Base-by-base conservation (phyloP, 2,888 invertebrate genomes). In the Ephialtes manifestator region DNA sequence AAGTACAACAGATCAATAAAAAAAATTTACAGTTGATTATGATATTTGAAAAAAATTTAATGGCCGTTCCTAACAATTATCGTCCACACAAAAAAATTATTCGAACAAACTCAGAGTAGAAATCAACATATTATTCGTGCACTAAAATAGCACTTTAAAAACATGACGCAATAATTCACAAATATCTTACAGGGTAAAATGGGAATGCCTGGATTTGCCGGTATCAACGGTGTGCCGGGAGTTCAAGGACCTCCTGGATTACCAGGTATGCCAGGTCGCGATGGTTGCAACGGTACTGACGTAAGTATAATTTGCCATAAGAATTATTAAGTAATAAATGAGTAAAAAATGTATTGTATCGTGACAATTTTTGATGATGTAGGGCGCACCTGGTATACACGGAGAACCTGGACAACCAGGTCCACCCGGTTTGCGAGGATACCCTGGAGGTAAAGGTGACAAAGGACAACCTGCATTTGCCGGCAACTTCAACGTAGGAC, bases 261-360 rank as follows among this genome's bases (percentile, higher is more conserved):
- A 0, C 95, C 97, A n/a, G 99, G 99, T 89, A 95, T 96, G 60
- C 96, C 97, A 55, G 99, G 99, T 74, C 95, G 97, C 90, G 99
- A 99, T 93, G 99, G 99, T 11, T 99, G 99, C 93, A 99, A 99
- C 92, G 99, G 99, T 91, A 98, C 98, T 76, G 98, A 98, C 94
- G 98, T 98, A 95, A 95, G 96, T 95, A 88, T 18, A 74, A 39
- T 72, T 43, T 8, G 3, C 4, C 48, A 78, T 79, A 31, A 60
- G 71, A 28, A 4, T 28, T 8, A n/a, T 4, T 48, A 7, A 7
- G 13, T 20, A 11, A 4, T 8, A 4, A 46, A n/a, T 46, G 46
- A 74, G n/a, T 4, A 13, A 46, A 24, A 20, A 11, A 3, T 28
- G 4, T 28, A n/a, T 5, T 15, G 2, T 53, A 43, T 39, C n/a